phyloP scores from a whole-genome alignment of 2,797 vertebrate genomes.

The Onychomys leucogaster region DNA sequence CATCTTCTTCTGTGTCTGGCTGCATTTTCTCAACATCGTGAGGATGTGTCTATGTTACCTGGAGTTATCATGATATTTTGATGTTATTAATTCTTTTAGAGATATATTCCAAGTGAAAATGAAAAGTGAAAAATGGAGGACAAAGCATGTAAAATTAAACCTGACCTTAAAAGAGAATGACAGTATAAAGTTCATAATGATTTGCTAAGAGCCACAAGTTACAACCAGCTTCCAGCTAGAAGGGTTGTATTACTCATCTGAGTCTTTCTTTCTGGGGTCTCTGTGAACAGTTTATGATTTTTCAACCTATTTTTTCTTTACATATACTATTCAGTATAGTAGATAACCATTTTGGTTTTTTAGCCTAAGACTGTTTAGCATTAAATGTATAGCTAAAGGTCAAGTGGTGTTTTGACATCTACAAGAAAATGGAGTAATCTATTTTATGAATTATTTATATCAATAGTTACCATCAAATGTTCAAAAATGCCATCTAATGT shows the following conservation, averaged over 20 bases:
- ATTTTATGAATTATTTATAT: slow-evolving; percentile 14
- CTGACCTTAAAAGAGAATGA: slow-evolving; percentile 5
- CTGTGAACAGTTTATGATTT: background rate
- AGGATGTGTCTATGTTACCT: background rate
- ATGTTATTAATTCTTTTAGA: slow-evolving; percentile 35
- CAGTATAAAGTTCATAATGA: background rate
- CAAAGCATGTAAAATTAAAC: slow-evolving; percentile 44
- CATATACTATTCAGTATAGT: background rate
- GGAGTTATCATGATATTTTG: background rate
- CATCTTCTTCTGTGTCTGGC: background rate
- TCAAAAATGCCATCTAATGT: background rate
- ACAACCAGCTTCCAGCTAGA: slow-evolving; percentile 3
- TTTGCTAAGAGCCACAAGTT: background rate
- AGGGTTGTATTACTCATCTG: background rate
- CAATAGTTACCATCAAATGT: slow-evolving; percentile 15
- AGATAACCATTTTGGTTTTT: background rate
- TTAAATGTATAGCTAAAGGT: background rate
- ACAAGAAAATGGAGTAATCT: background rate
- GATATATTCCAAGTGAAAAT: background rate
- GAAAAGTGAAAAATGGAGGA: background rate
- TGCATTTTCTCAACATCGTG: slow-evolving; percentile 12
- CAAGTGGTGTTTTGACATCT: slow-evolving; percentile 36
- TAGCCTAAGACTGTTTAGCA: slow-evolving; percentile 2
- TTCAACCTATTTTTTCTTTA: background rate
- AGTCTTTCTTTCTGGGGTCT: slow-evolving; percentile 18